Conservation (phyloP, 1,140 invertebrate species). For the Nylanderia fulva region DNA sequence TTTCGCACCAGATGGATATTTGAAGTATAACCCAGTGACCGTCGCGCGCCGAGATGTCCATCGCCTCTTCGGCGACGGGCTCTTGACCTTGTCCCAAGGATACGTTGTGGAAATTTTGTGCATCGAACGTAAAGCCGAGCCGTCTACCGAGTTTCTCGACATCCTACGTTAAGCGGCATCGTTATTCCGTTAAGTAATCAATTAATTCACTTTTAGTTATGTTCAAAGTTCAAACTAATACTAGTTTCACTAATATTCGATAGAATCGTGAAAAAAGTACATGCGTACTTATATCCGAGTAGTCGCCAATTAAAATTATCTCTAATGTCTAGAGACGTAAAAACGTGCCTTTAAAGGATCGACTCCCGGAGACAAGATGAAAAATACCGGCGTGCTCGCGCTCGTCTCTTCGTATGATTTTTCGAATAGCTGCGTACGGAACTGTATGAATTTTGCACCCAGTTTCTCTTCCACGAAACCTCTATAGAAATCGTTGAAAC, state of each 20-base stretch:
- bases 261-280: not conserved
- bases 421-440: slow-evolving; percentile 91
- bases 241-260: not conserved
- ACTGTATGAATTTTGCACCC: slow-evolving; percentile 93
- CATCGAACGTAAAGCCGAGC: slow-evolving; percentile 93
- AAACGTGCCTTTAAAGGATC: slow-evolving; percentile 92
- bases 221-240: no score
- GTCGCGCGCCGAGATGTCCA: slow-evolving; percentile 91
- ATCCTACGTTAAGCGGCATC: slow-evolving; percentile 85
- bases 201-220: not conserved
- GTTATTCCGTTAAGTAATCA: slow-evolving; percentile 2
- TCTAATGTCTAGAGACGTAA: not conserved
- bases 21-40: slow-evolving; percentile 97
- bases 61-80: slow-evolving; percentile 94
- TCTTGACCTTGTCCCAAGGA: slow-evolving; percentile 98
- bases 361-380: slow-evolving; percentile 97
- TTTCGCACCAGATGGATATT: slow-evolving; percentile 96
- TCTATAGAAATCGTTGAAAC: slow-evolving; percentile 65
- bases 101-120: slow-evolving; percentile 96
- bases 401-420: slow-evolving; percentile 95
- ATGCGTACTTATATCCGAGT: not conserved
- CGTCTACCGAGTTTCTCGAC: slow-evolving; percentile 93
- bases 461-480: slow-evolving; percentile 95
- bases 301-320: not conserved
- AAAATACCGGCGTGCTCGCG: slow-evolving; percentile 95